Evolutionary conservation across 2,888 invertebrate species (phyloP), one percentile per base, ranked within the genome.

Genomic region (Agrotis exclamationis): DNA sequence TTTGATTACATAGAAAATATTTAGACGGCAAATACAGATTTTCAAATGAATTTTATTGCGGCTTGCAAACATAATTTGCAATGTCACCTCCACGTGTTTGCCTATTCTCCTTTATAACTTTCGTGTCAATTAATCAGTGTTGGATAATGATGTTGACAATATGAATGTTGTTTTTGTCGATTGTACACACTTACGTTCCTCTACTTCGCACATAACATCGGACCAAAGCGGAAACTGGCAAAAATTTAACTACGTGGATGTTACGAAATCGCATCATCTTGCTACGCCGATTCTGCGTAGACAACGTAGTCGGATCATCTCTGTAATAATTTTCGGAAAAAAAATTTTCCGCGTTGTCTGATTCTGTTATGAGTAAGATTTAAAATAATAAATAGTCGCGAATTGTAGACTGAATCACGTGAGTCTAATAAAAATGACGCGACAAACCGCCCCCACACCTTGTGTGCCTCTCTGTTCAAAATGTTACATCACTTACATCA

Each of bases 401-500:
- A 70, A 60, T 64, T 66, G 58, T 24, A 22, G 24, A 22, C 59
- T 66, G 70, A 79, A 69, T 79, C 82, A 76, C 79, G 57, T 60
- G 69, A 44, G 24, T 50, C 33, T 66, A 59, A 76, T 58, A 74
- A 68, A 82, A 82, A 74, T 80, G 63, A 79, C 70, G 56, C 79
- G 79, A 74, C 70, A 69, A 39, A 74, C 65, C 59, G 63, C 78
- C 66, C 63, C 67, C 65, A 67, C 71, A 65, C 6, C 28, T 72
- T 66, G 57, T 66, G 57, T 63, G 45, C 45, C 33, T 44, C 62
- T 74, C 14, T 47, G 45, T 24, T 59, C 57, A 63, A 74, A 70
- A 56, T 51, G 33, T 78, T 63, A 67, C 47, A 47, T 63, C 81
- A 79, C 39, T 58, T 11, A 69, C 56, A 33, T 33, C 33, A 33